Base-by-base conservation (phyloP, 2,797 vertebrate species). In the Mus caroli region DNA sequence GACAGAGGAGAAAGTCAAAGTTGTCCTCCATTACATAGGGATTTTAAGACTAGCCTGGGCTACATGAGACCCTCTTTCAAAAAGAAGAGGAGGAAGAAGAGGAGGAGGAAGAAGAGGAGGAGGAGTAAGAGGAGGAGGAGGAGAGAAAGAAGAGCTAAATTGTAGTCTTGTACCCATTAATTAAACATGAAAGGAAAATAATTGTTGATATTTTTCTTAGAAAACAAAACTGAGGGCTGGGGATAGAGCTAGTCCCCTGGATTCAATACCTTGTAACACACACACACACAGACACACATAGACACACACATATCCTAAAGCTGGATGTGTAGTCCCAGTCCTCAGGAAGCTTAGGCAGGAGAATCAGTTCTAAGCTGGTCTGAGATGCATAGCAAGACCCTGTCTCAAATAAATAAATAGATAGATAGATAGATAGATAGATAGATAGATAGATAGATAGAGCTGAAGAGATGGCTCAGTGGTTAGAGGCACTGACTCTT, bases 151-250 rank as follows among this genome's bases (percentile, higher is more conserved):
- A 75, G 10, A 40, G 60, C 2, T 0, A 71, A 96, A 60, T 88
- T 75, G 26, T 24, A 9, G 46, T 91, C 24, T 52, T 93, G n/a
- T 2, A 88, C 12, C 84, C 82, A 83, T 1, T 50, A 7, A 80
- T 91, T 37, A 52, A 43, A 37, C 26, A 40, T 40, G 0, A 26
- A 43, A 71, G 31, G 12, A 86, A 0, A 0, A 96, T 82, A 56
- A 52, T 28, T 13, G 52, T 94, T 28, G 50, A 43, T 94, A 62
- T 78, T 97, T 85, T 7, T 19, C 76, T 28, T 58, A 93, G 88
- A 80, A 64, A 90, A 85, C 60, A 34, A n/a, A n/a, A 75, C 37
- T 77, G 52, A 77, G 4, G 40, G 7, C 28, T 88, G 37, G 12
- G 54, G 24, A 34, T 75, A 9, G 26, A 60, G 54, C 54, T 76